Conservation (phyloP, 2,888 invertebrate genomes). For the Apamea sordens region DNA sequence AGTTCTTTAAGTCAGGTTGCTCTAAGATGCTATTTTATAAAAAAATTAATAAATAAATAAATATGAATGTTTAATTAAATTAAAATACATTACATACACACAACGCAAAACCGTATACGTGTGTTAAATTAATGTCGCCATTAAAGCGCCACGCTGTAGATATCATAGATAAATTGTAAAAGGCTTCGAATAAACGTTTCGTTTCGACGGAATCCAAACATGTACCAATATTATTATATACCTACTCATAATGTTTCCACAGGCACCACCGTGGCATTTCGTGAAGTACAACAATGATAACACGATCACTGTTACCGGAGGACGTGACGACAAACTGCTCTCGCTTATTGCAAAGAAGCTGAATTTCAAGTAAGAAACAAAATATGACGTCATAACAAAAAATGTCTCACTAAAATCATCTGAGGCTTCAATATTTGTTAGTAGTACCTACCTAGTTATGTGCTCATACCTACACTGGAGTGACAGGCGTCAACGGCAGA, state of each 20-base stretch:
- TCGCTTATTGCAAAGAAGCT: constrained; percentile 91
- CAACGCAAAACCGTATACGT: no score
- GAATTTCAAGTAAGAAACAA: constrained; percentile 91
- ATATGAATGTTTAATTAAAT: no score
- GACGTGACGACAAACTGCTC: constrained; percentile 93
- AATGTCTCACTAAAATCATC: background rate
- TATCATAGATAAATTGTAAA: background rate
- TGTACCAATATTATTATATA: background rate
- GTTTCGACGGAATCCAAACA: background rate
- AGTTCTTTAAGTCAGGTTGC: no score
- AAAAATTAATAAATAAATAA: no score
- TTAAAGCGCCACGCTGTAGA: no score
- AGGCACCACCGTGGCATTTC: constrained; percentile 95
- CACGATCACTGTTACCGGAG: constrained; percentile 91
- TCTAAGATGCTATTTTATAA: no score
- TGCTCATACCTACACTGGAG: no score
- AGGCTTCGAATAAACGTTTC: background rate
- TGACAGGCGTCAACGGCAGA: no score
- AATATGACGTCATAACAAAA: background rate
- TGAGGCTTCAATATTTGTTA: background rate
- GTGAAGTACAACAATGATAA: constrained; percentile 91
- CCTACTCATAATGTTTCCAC: background rate
- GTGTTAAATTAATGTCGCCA: no score
- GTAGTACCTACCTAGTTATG: background rate
- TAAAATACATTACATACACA: no score